Evolutionary conservation across 2,797 vertebrate genomes (phyloP), one percentile per base, ranked within the genome.

Genomic region (Varecia variegata): DNA sequence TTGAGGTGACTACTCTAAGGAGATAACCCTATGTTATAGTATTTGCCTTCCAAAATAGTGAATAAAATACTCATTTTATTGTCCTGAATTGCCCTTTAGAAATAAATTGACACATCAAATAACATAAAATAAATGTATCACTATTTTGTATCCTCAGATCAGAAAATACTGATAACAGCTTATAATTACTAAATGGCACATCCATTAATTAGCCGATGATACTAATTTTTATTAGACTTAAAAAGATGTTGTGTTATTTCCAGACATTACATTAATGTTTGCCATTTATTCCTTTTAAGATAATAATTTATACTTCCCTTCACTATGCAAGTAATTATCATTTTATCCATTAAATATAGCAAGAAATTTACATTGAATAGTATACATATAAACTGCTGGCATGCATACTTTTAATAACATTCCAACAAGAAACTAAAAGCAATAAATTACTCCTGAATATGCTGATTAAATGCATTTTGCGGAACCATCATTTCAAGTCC

Each of bases 361-460:
- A 81, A 94, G 14, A 68, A 96, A 92, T 62, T 45, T 81, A 18
- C 35, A 65, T 62, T 89, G 14, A 11, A 14, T 45, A 89, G n/a
- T 79, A 86, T 88, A 95, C 20, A 68, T 11, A 52, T 30, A 70
- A 93, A 77, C 40, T 70, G 58, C 56, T n/a, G 60, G 13, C 21
- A 68, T 38, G 74, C 45, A 79, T 43, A 89, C 74, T 85, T 92
- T 86, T 74, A 77, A 82, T 50, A 56, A 21, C 21, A 84, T 79
- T 62, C n/a, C 76, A 92, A 45, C 7, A 83, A 52, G 14, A 90
- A 90, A 52, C 14, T 70, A 90, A 80, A 93, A 90, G 43, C 67
- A 96, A 88, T 58, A 83, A 79, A 56, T 92, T 90, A 74, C 38
- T 84, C 84, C 35, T 76, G 70, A 87, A 83, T 80, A 68, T 92